Base-by-base conservation (phyloP, 2,888 invertebrate genomes). In the Drosophila pegasa region DNA sequence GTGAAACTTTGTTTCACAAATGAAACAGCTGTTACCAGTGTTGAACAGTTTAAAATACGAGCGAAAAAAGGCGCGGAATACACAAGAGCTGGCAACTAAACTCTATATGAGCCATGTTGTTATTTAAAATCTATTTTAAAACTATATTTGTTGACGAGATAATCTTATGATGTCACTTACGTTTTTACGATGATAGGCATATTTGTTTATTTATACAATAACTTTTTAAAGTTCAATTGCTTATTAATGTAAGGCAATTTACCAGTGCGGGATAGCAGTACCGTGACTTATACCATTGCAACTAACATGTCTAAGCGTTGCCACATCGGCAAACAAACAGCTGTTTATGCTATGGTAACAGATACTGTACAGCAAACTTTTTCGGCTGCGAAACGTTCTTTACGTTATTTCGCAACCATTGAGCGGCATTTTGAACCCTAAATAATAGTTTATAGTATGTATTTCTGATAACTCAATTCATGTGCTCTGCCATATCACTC, bases 121-220 rank as follows among this genome's bases (percentile, higher is more conserved):
- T 4, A 18, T 31, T 12, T 37, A 6, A 0, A 8, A 1, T 2
- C 25, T 31, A 10, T 48, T 43, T 16, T 18, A 45, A 3, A 25
- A 14, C 12, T 14, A n/a, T 10, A 41, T 25, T n/a, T 27, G 25
- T 9, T 7, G 9, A 25, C 5, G 45, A 20, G 50, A 12, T 12
- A 18, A 12, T 10, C 10, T 38, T 3, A 5, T 1, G 16, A 7
- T 5, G 20, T 2, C 79, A 91, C 91, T 91, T 79, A 91, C 91
- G 89, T 88, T 88, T 89, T 91, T 0, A 91, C 72, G 60, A 91
- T 54, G 55, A 91, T 89, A 6, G 91, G 91, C 91, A 91, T 91
- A 37, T 0, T 20, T 40, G 35, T 18, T 22, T 16, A 0, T 18
- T 40, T 50, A 31, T n/a, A n/a, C 18, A 35, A 27, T 5, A 14